Conservation (phyloP, 2,113 vertebrate genomes). For the Trematomus loennbergii region DNA sequence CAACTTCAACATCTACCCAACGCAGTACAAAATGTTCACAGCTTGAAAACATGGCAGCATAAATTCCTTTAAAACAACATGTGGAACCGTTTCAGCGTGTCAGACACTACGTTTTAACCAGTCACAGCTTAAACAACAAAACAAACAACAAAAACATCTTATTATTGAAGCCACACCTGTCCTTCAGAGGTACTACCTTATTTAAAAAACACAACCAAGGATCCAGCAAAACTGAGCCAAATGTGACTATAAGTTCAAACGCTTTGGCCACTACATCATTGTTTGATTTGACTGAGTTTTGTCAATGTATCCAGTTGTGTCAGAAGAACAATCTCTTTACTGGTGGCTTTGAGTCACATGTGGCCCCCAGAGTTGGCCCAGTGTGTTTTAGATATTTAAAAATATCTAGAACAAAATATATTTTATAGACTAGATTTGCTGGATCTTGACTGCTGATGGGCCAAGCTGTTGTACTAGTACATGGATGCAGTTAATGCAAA, state of each 20-base stretch:
- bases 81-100: neutral
- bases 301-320: neutral
- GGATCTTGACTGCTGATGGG: neutral
- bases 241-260: neutral
- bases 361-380: neutral
- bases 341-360: too few species aligned
- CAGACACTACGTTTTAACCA: neutral
- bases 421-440: neutral
- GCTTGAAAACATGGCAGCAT: slow-evolving; percentile 21
- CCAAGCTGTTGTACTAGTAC: neutral
- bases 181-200: neutral
- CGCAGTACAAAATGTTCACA: slow-evolving; percentile 42
- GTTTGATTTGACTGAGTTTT: neutral
- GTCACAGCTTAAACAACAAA: neutral
- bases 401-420: too few species aligned
- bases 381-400: neutral
- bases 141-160: neutral
- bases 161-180: neutral
- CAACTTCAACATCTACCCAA: slow-evolving; percentile 49
- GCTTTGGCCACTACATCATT: neutral
- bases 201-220: neutral
- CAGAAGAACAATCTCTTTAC: neutral
- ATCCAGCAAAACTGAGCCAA: neutral
- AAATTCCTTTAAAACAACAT: slow-evolving; percentile 20
- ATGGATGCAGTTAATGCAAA: neutral